phyloP scores from a whole-genome alignment of 2,113 vertebrate genomes.

The Oryzias celebensis region DNA sequence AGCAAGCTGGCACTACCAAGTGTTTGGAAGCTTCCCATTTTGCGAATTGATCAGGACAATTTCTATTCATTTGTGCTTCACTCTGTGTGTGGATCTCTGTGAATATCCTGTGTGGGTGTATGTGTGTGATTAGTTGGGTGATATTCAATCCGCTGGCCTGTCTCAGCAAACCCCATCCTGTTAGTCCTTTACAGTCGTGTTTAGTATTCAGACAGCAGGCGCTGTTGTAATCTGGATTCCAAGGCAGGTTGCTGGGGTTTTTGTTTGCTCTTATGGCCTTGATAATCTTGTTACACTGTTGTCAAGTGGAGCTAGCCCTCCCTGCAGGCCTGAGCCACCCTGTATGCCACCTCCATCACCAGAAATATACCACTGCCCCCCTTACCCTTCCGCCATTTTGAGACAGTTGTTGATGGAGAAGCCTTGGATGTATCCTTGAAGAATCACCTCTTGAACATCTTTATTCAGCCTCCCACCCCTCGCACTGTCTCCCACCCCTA shows the following conservation, averaged over 20 bases:
- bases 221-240: conserved; percentile 64
- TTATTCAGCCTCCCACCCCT: conserved; percentile 58
- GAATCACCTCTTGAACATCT: conserved; percentile 73
- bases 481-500: conserved; percentile 48
- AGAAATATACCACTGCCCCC: conserved; percentile 35
- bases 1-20: conserved; percentile 53
- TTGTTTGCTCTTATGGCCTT: conserved; percentile 72
- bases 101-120: conserved; percentile 30
- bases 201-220: conserved; percentile 68
- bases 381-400: conserved; percentile 64
- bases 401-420: conserved; percentile 67
- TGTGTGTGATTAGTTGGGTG: conserved; percentile 35
- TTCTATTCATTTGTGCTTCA: conserved; percentile 49
- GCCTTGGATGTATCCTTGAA: conserved; percentile 73
- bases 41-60: conserved; percentile 61
- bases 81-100: conserved; percentile 22
- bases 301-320: conserved; percentile 70
- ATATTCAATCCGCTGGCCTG: conserved; percentile 43
- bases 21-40: conserved; percentile 41
- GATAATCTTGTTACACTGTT: conserved; percentile 74
- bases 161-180: conserved; percentile 45
- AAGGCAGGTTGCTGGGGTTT: conserved; percentile 61
- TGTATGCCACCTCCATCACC: conserved; percentile 56
- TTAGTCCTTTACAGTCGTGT: conserved; percentile 52
- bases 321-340: conserved; percentile 54